Base-by-base conservation (phyloP, 2,888 invertebrate genomes). In the Drosophila prolongata region DNA sequence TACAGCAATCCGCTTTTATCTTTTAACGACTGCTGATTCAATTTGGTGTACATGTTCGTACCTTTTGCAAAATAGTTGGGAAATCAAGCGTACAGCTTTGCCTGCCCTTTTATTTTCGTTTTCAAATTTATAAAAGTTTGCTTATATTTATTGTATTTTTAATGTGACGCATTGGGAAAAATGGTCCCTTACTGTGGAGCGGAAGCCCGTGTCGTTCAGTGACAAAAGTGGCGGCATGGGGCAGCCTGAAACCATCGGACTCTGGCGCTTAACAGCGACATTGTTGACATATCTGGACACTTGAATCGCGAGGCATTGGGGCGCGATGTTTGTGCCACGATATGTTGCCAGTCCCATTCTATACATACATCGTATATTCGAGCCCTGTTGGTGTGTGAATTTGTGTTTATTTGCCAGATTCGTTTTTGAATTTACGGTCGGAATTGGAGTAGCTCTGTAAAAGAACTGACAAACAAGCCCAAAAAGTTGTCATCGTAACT, bases 211-310 rank as follows among this genome's bases (percentile, higher is more conserved):
- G 53, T 73, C 69, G 65, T 56, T 46, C 8, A 19, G 53, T 30
- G 55, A 55, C 71, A 66, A 61, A 34, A 53, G 11, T 9, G 58
- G 19, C 56, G 30, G 38, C 27, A 58, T 58, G 55, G 58, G 16
- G 24, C 38, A 58, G 42, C 24, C 55, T 38, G n/a, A 34, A 42
- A 34, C 35, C 42, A 35, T 50, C 38, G 61, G 13, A 55, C 50
- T 49, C 62, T 43, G 79, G 78, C 81, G 76, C 73, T 80, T 72
- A 59, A 80, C 66, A 59, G 68, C 82, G 79, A 75, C 81, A 80
- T 79, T 80, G 85, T 79, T 80, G 80, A 80, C 65, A 67, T 77
- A 80, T 80, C 80, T 80, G 82, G 82, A 80, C 80, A 79, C 77
- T 70, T 79, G 73, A 59, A 84, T 84, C 82, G 66, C 43, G 9